Evolutionary conservation across 2,797 vertebrate genomes (phyloP), one percentile per base, ranked within the genome.

Genomic region (Vultur gryphus): DNA sequence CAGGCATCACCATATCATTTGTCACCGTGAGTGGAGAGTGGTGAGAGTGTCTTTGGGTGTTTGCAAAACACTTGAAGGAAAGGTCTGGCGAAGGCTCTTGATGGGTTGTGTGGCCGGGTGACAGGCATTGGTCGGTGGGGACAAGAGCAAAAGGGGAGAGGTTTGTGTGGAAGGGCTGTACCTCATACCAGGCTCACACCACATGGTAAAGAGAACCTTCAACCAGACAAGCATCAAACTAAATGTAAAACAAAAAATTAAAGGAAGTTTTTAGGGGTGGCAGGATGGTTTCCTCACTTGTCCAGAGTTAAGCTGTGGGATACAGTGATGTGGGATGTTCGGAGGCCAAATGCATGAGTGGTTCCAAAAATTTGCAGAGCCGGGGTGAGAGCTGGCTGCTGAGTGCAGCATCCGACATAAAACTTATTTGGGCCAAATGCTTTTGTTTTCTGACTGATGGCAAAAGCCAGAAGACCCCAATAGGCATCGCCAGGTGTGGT

Each of bases 161-260:
- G 21, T 26, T 51, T 49, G 8, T 46, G 10, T 2, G 8, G 41
- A 37, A 71, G 49, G 9, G 26, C 58, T 55, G 23, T 26, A 20
- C 11, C 16, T 66, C 1, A 2, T 26, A 37, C 10, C 6, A 5
- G 43, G 43, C 24, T 61, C 16, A 11, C 20, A 29, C 15, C 0
- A 1, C 0, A 0, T 1, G 1, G 12, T 61, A 21, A 70, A 65
- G 43, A 81, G n/a, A 48, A 20, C 15, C 24, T 81, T 81, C 2
- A 11, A 14, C 24, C 26, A 39, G 39, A 46, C 7, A 64, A 58
- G 16, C 15, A 33, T 66, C 57, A 24, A 70, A 43, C 16, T 64
- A 64, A 75, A 84, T 31, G 37, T 33, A 35, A 59, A 81, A 39
- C 6, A 39, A 58, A 62, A 26, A 61, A 4, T 25, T 6, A 37